A percentile compares a stretch with the other conserved stretches of the same genome.
phyloP scores from a whole-genome alignment of 2,888 invertebrate genomes.

The Geophilus truncorum region DNA sequence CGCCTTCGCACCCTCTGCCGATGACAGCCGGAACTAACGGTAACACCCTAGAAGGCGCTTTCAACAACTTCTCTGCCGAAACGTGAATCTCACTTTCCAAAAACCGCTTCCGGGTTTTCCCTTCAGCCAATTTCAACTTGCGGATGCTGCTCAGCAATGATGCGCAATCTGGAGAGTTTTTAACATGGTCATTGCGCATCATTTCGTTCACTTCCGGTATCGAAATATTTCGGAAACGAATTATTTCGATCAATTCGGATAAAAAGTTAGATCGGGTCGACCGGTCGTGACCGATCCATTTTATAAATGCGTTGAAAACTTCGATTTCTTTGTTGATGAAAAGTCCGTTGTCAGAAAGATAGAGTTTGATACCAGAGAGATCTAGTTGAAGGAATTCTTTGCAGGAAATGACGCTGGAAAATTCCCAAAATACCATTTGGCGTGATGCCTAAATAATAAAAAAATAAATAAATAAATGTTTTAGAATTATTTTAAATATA shows the following conservation, averaged over 20 bases:
- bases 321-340: conserved; percentile 30
- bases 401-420: conserved; percentile 37
- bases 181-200: neutral
- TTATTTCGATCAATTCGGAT: conserved; percentile 35
- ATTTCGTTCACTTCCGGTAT: conserved; percentile 38
- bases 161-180: conserved; percentile 11
- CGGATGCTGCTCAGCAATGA: conserved; percentile 8
- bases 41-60: conserved; percentile 33
- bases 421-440: conserved; percentile 40
- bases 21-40: conserved; percentile 40
- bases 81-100: neutral
- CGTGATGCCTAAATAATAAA: conserved; percentile 37
- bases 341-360: conserved; percentile 35
- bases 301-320: conserved; percentile 33
- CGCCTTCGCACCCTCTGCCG: neutral
- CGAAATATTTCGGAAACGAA: conserved; percentile 37
- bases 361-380: conserved; percentile 9
- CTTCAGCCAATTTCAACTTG: neutral
- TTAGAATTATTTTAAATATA: too few species aligned
- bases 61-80: conserved; percentile 29
- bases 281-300: conserved; percentile 38
- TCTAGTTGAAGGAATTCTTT: conserved; percentile 38
- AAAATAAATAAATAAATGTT: too few species aligned
- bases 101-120: neutral
- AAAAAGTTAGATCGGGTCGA: conserved; percentile 32